These are phyloP conservation scores for Solen grandis DNA, from an alignment of 1,140 invertebrate species.

Conservation along the genomic window DNA sequence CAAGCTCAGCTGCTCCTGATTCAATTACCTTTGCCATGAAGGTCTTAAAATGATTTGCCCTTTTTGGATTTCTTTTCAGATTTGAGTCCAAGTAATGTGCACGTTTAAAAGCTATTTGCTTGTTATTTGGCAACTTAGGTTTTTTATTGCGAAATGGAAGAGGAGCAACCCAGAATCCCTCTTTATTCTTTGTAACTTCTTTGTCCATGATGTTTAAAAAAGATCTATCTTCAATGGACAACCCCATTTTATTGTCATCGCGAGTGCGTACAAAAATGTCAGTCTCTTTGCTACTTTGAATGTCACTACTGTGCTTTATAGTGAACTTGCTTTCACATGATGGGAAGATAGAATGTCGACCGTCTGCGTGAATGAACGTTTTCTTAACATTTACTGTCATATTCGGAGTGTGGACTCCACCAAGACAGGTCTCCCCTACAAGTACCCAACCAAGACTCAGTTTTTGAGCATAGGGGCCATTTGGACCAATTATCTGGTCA, in stretches of 20 bases:
- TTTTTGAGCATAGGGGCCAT: conserved; percentile 44
- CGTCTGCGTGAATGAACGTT: conserved; percentile 30
- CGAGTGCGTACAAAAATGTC: neutral
- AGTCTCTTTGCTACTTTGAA: too few relatives aligned
- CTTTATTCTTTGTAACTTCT: conserved; percentile 6
- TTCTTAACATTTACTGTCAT: conserved; percentile 32
- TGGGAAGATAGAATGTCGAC: conserved; percentile 29
- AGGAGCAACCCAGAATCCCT: conserved; percentile 45
- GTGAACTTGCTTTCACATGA: conserved; percentile 41
- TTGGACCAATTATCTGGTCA: conserved; percentile 42
- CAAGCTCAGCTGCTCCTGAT: neutral
- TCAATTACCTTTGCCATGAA: conserved; percentile 12
- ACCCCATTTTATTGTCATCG: neutral
- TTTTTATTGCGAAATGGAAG: conserved; percentile 40
- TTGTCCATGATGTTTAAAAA: conserved; percentile 32
- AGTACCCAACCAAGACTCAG: conserved; percentile 48
- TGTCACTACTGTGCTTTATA: conserved; percentile 20
- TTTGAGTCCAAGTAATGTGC: neutral
- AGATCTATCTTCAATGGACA: conserved; percentile 54
- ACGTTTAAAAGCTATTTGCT: conserved; percentile 17
- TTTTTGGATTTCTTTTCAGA: neutral
- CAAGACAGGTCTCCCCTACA: conserved; percentile 54
- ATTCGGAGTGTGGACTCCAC: conserved; percentile 42
- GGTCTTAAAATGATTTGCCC: neutral
- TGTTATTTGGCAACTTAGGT: conserved; percentile 30